Evolutionary conservation across 1,140 invertebrate genomes (phyloP).

Genomic region (Drosophila persimilis): DNA sequence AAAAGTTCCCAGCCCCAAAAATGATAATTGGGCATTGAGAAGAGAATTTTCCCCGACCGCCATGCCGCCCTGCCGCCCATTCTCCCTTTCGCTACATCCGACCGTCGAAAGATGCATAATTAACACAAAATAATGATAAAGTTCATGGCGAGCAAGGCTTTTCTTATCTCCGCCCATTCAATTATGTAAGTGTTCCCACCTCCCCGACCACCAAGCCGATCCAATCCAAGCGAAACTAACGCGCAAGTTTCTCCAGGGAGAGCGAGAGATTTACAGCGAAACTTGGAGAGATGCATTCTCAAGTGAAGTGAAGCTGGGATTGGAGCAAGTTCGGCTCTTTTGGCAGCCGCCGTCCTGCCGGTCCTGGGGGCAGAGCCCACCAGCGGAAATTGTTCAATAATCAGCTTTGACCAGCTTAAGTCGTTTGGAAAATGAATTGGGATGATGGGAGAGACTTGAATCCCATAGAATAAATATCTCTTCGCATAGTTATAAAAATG

Average conservation of each 20-base stretch:
- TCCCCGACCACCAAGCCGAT: not conserved
- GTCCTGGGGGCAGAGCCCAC: not conserved
- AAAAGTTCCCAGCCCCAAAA: slow-evolving; percentile 70
- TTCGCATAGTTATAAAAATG: no score
- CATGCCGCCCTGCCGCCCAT: not conserved
- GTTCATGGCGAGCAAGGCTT: slow-evolving; percentile 63
- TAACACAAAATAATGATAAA: slow-evolving; percentile 80
- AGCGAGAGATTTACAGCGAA: slow-evolving; percentile 85
- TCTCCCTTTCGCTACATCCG: slow-evolving; percentile 4
- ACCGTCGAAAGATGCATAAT: slow-evolving; percentile 73
- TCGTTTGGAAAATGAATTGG: slow-evolving; percentile 3
- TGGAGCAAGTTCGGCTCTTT: slow-evolving; percentile 34
- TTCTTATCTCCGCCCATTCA: slow-evolving; percentile 60
- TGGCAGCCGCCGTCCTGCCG: slow-evolving; percentile 19
- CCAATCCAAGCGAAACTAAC: slow-evolving; percentile 86
- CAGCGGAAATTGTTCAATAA: slow-evolving; percentile 66
- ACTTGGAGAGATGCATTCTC: slow-evolving; percentile 97
- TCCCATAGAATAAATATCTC: no score
- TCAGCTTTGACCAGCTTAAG: slow-evolving; percentile 53
- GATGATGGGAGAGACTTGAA: no score
- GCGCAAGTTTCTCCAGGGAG: slow-evolving; percentile 97
- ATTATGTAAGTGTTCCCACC: slow-evolving; percentile 43
- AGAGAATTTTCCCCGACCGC: slow-evolving; percentile 6
- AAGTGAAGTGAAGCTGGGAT: slow-evolving; percentile 94
- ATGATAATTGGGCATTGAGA: slow-evolving; percentile 76